A percentile compares a stretch with the other conserved stretches of the same genome.
Evolutionary conservation across 2,113 vertebrate species (phyloP).

Genomic region (Microcebus jonahi): DNA sequence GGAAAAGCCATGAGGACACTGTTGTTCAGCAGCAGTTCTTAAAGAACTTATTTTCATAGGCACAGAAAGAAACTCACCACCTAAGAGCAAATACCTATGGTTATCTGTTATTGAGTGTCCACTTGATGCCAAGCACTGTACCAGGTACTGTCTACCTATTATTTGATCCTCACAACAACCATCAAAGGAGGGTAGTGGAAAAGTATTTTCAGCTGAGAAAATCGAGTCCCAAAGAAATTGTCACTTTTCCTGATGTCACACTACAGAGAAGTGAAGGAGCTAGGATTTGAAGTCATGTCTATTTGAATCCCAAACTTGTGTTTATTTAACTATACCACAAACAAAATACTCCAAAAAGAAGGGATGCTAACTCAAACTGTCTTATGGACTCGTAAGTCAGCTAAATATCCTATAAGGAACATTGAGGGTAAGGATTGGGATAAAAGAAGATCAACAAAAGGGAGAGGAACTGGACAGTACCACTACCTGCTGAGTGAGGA

Average conservation of each 20-base stretch:
- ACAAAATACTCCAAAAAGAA: neutral
- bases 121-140: neutral
- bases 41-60: constrained; percentile 23
- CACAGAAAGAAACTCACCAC: neutral
- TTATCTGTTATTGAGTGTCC: neutral
- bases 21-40: neutral
- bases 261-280: neutral
- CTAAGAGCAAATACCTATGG: constrained; percentile 9
- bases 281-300: constrained; percentile 2
- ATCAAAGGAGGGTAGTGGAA: neutral
- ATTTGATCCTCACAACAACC: neutral
- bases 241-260: neutral
- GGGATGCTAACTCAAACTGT: neutral
- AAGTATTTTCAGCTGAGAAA: neutral
- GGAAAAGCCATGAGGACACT: neutral
- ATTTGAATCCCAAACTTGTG: neutral
- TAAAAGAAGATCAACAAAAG: neutral
- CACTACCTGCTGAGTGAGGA: neutral
- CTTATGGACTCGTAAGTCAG: neutral
- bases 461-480: neutral
- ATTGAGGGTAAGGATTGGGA: neutral
- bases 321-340: constrained; percentile 37
- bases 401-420: neutral
- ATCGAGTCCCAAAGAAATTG: neutral
- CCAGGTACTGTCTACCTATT: neutral